Evolutionary conservation across 2,888 invertebrate genomes (phyloP).

Genomic region (Parthenolecanium corni): DNA sequence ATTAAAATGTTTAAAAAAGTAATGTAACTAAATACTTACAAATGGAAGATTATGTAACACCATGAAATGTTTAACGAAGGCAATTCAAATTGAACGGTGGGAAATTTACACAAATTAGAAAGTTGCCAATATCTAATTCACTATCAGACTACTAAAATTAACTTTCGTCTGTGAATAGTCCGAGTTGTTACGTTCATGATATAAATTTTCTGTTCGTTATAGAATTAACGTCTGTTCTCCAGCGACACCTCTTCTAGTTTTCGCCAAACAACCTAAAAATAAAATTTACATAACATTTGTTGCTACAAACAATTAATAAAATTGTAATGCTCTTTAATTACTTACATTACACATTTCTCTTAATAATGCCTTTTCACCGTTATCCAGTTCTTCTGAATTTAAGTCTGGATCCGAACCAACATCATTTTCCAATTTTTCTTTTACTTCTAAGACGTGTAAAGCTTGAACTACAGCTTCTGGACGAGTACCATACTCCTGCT

Average conservation of each 20-base stretch:
- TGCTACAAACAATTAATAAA: background rate
- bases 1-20: too few relatives aligned
- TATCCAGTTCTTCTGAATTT: slow-evolving; percentile 41
- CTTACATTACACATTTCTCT: slow-evolving; percentile 89
- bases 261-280: slow-evolving; percentile 67
- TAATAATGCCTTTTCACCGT: slow-evolving; percentile 83
- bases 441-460: slow-evolving; percentile 78
- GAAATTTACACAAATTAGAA: too few relatives aligned
- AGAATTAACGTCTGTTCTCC: slow-evolving; percentile 37
- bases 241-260: slow-evolving; percentile 77
- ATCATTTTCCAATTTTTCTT: slow-evolving; percentile 66
- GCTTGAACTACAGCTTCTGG: slow-evolving; percentile 90
- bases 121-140: too few relatives aligned
- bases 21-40: too few relatives aligned
- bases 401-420: slow-evolving; percentile 31
- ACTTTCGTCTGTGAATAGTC: too few relatives aligned
- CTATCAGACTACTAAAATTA: too few relatives aligned
- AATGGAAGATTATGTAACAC: too few relatives aligned
- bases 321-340: slow-evolving; percentile 32
- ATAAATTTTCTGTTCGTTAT: too few relatives aligned
- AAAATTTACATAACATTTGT: background rate
- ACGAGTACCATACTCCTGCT: slow-evolving; percentile 37
- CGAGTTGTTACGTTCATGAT: too few relatives aligned
- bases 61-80: too few relatives aligned
- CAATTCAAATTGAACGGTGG: too few relatives aligned